Base-by-base conservation (phyloP, 2,888 invertebrate genomes). In the Pediacus dermestoides region DNA sequence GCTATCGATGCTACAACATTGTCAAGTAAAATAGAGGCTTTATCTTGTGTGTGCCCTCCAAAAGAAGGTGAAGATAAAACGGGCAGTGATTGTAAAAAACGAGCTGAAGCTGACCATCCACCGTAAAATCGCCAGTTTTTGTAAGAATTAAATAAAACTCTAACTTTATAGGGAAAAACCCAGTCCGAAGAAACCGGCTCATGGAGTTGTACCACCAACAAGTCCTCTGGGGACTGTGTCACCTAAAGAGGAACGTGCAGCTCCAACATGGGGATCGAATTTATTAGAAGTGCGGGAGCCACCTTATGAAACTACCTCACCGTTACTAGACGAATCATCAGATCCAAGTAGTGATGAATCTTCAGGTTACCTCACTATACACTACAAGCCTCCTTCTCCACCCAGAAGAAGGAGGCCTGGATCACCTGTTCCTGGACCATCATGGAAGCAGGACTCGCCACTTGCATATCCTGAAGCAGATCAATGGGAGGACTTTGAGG, bases 211-310 rank as follows among this genome's bases (percentile, higher is more conserved):
- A 2, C 57, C 58, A 7, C 58, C 58, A 6, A 44, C 53, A 1
- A 47, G 53, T 6, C 61, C 60, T 2, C 37, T 64, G n/a, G 63
- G 62, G 1, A 40, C 42, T 11, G 39, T 49, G 2, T 3, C 15
- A 6, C 34, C 43, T 1, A 35, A 37, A n/a, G 61, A 60, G 18
- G 61, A 59, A 4, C 46, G 65, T 27, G 36, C 44, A 3, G 57
- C 62, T 1, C 65, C 67, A 9, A 64, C 61, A 2, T 69, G 69
- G 69, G 67, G 68, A 15, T 66, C 68, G 2, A 69, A 68, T 43
- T 49, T 68, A 10, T 47, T 67, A 12, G 55, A 64, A 10, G 61
- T 66, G 2, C 44, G 48, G 11, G 61, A 55, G 10, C 1, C 21
- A 2, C 23, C 30, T 8, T 16, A 48, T 28, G 10, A 44, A 34